Evolutionary conservation across 2,888 invertebrate genomes (phyloP).

Genomic region (Meghimatium bilineatum): DNA sequence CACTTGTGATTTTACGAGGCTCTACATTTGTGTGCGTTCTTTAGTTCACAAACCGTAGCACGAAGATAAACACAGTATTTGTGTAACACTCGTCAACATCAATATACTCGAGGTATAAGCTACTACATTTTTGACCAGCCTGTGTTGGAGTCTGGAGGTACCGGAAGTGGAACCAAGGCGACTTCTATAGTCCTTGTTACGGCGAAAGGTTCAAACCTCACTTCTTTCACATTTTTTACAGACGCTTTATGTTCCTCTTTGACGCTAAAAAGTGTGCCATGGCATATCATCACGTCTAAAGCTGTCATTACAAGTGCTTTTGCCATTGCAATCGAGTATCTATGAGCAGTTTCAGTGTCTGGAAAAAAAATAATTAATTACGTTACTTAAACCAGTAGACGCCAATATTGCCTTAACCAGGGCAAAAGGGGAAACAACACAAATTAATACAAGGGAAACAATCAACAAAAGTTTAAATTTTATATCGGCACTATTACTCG

Average conservation of each 20-base stretch:
- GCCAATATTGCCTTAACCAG: too few relatives aligned
- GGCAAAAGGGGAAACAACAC: too few relatives aligned
- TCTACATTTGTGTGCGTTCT: too few relatives aligned
- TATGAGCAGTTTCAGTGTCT: conserved; percentile 18
- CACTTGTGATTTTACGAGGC: too few relatives aligned
- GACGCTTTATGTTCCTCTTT: conserved; percentile 21
- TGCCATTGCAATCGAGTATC: conserved; percentile 33
- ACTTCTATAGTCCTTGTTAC: neutral
- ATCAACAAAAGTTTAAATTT: too few relatives aligned
- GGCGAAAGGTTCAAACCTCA: conserved; percentile 1
- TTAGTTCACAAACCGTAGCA: too few relatives aligned
- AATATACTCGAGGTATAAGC: neutral
- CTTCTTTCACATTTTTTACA: neutral
- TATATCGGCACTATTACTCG: too few relatives aligned
- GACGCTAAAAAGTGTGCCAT: conserved; percentile 21
- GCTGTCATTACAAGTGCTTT: conserved; percentile 48
- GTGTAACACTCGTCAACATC: too few relatives aligned
- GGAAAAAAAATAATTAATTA: neutral
- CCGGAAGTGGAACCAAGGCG: neutral
- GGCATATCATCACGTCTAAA: conserved; percentile 37
- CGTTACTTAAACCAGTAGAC: too few relatives aligned
- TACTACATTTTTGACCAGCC: conserved; percentile 38
- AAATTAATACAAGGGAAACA: too few relatives aligned
- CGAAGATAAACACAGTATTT: too few relatives aligned
- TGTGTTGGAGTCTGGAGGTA: conserved; percentile 34